These are phyloP conservation scores for Aporophyla lueneburgensis DNA, from an alignment of 2,888 invertebrate genomes.

Conservation along the genomic window DNA sequence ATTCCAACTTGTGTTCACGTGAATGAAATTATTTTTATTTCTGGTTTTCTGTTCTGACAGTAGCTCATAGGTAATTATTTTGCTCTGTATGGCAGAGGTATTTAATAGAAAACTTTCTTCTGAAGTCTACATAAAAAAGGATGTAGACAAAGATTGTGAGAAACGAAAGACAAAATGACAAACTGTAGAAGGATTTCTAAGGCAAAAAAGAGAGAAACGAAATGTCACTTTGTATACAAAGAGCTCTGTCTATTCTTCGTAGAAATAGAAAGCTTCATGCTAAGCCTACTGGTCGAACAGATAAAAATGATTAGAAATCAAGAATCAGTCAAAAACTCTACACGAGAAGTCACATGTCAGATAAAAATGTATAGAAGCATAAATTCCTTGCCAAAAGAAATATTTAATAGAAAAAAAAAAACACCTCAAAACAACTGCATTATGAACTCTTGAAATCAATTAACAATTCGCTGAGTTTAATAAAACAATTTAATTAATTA, in stretches of 20 bases:
- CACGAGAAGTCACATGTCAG: not conserved
- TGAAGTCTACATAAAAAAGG: too few relatives aligned
- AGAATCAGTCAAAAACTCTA: not conserved
- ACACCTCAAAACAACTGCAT: slow-evolving; percentile 29
- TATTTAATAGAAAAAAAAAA: slow-evolving; percentile 2
- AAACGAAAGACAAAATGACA: too few relatives aligned
- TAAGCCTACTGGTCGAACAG: not conserved
- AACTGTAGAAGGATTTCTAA: too few relatives aligned
- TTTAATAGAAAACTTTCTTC: not conserved
- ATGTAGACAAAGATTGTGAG: too few relatives aligned
- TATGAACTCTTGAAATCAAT: slow-evolving; percentile 60
- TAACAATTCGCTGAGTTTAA: slow-evolving; percentile 56
- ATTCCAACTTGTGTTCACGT: not conserved
- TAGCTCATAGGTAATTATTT: not conserved
- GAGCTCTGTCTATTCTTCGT: too few relatives aligned
- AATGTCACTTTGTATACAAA: too few relatives aligned
- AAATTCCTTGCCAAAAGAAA: slow-evolving; percentile 6
- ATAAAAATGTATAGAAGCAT: not conserved
- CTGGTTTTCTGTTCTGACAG: not conserved
- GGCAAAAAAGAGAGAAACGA: too few relatives aligned
- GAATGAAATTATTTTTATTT: not conserved
- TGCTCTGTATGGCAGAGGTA: not conserved
- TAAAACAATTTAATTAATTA: slow-evolving; percentile 68
- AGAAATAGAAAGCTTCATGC: too few relatives aligned
- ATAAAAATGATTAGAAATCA: not conserved